Conservation (phyloP, 2,797 vertebrate genomes). For the Propithecus perrieri region DNA sequence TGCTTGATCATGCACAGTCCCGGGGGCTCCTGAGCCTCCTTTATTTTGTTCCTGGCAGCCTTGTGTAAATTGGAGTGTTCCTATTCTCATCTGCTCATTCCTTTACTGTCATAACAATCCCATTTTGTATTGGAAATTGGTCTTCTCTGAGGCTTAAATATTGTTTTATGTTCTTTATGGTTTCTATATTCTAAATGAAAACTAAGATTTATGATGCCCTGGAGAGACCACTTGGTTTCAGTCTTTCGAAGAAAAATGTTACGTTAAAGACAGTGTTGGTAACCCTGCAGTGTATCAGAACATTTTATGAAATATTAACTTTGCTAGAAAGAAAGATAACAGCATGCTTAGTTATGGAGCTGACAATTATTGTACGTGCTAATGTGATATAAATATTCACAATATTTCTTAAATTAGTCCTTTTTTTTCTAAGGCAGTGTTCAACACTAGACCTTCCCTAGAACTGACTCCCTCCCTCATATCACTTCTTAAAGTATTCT, state of each 20-base stretch:
- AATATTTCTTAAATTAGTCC: slow-evolving; percentile 66
- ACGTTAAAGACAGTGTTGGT: slow-evolving; percentile 80
- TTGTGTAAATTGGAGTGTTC: slow-evolving; percentile 77
- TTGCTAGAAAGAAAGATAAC: slow-evolving; percentile 69
- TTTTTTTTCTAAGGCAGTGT: slow-evolving; percentile 35
- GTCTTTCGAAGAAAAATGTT: slow-evolving; percentile 84
- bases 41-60: slow-evolving; percentile 70
- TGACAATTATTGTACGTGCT: slow-evolving; percentile 73
- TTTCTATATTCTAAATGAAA: slow-evolving; percentile 84
- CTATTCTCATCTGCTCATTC: slow-evolving; percentile 77
- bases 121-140: slow-evolving; percentile 84
- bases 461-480: neutral
- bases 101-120: slow-evolving; percentile 83
- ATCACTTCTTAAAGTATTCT: slow-evolving; percentile 53
- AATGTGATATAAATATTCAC: slow-evolving; percentile 81
- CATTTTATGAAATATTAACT: slow-evolving; percentile 84
- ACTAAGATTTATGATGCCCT: slow-evolving; percentile 84
- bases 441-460: slow-evolving; percentile 47
- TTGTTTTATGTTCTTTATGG: slow-evolving; percentile 82
- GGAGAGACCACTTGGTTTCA: slow-evolving; percentile 82
- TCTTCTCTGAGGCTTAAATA: slow-evolving; percentile 85
- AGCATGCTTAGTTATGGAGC: slow-evolving; percentile 63
- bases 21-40: slow-evolving; percentile 27
- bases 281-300: slow-evolving; percentile 78
- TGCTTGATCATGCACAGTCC: slow-evolving; percentile 50